These are phyloP conservation scores for Acanthurus leucopareius DNA, from an alignment of 2,797 vertebrate species.

Conservation along the genomic window DNA sequence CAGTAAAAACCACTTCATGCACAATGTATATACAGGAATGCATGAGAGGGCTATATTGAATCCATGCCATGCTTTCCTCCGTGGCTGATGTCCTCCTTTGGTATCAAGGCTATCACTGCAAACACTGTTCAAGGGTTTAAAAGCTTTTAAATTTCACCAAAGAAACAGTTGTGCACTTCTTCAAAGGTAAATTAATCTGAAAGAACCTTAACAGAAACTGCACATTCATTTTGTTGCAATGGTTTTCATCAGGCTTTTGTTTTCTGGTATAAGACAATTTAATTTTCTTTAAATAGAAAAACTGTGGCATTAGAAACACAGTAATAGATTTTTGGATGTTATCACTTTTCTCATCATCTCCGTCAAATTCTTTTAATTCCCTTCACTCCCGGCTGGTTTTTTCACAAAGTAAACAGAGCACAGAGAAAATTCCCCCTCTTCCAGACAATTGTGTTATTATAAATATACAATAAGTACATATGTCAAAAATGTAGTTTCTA, in stretches of 20 bases:
- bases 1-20: not conserved
- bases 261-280: no score
- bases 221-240: not conserved
- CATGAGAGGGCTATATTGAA: not conserved
- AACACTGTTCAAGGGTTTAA: not conserved
- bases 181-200: not conserved
- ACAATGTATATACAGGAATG: no score
- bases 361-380: not conserved
- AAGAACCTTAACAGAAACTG: not conserved
- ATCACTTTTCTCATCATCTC: not conserved
- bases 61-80: not conserved
- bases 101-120: not conserved
- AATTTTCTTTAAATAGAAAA: not conserved
- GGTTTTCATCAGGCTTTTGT: not conserved
- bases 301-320: not conserved
- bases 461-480: no score
- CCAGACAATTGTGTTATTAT: no score
- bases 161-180: not conserved
- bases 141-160: not conserved
- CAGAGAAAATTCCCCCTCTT: not conserved
- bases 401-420: not conserved
- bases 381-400: not conserved
- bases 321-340: not conserved
- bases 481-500: no score
- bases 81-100: not conserved